Percentiles rank a stretch among this genome's conserved stretches.
Conservation (phyloP, 2,113 vertebrate species). For the Cyprinodon brontotheroides region DNA sequence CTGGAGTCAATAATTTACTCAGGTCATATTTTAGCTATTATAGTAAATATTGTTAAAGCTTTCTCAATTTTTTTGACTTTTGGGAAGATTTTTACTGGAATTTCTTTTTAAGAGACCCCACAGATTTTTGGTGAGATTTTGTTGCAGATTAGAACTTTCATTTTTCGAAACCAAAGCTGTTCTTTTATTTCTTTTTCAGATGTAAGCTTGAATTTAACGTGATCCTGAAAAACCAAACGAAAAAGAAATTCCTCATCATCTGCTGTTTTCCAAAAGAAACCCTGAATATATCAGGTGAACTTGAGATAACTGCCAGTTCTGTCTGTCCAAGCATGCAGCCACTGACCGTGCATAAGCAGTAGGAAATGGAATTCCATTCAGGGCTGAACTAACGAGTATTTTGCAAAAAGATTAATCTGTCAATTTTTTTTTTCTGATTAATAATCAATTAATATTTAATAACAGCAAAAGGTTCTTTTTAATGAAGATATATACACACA, state of each 20-base stretch:
- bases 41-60: not conserved
- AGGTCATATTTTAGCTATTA: not conserved
- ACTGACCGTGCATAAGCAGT: not conserved
- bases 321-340: not conserved
- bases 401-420: no score
- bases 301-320: no score
- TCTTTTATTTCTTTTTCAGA: no score
- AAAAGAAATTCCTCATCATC: not conserved
- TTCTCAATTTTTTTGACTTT: not conserved
- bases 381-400: no score
- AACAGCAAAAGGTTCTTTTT: no score
- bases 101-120: not conserved
- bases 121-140: not conserved
- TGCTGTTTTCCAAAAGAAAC: not conserved
- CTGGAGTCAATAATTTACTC: not conserved
- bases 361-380: not conserved
- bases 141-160: no score
- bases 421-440: no score
- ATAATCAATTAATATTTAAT: no score
- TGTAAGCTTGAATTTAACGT: not conserved
- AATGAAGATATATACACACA: no score
- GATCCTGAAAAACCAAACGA: not conserved
- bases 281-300: not conserved
- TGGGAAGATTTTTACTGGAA: not conserved
- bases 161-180: no score